Evolutionary conservation across 2,113 vertebrate genomes (phyloP), one percentile per base, ranked within the genome.

Genomic region (Megaleporinus macrocephalus): DNA sequence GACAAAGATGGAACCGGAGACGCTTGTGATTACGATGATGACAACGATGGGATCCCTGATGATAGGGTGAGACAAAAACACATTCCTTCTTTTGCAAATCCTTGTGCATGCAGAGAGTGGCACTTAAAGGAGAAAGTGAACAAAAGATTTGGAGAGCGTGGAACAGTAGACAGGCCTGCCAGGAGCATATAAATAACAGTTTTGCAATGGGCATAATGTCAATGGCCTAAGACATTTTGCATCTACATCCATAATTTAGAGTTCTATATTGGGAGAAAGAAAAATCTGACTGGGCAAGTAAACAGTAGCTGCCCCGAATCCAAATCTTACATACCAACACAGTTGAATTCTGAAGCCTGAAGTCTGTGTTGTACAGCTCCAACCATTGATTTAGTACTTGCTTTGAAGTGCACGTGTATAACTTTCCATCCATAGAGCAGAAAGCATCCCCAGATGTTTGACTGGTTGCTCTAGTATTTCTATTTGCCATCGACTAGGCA

Each of bases 1-100:
- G 98, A 99, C 93, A 98, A 96, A 88, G 98, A 99, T 80, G 98
- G 97, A 71, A 92, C 94, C 47, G 98, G 98, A 18, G 98, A 99
- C 88, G 98, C 98, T 89, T 99, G 98, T 88, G 98, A 99, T 86
- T 86, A 65, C 0, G 98, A 99, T 72, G 98, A 99, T 77, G 98
- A 99, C 75, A 97, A 99, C 47, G 98, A 99, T 88, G 90, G 95
- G 76, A 97, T 99, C 88, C 94, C 95, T 87, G 98, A 99, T 91
- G 96, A 97, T 27, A 93, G 95, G 94, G 98, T 98, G 95, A 95
- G 95, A 84, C 81, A 76, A 87, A 75, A 71, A 84, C 47, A 83
- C 83, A 76, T 83, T 87, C 82, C 5, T 87, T 86, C 62, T 82
- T 76, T 81, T 81, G 69, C 57, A 83, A 36, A 68, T 63, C 20